Evolutionary conservation across 1,140 invertebrate species (phyloP).

Genomic region (Polyergus mexicanus): DNA sequence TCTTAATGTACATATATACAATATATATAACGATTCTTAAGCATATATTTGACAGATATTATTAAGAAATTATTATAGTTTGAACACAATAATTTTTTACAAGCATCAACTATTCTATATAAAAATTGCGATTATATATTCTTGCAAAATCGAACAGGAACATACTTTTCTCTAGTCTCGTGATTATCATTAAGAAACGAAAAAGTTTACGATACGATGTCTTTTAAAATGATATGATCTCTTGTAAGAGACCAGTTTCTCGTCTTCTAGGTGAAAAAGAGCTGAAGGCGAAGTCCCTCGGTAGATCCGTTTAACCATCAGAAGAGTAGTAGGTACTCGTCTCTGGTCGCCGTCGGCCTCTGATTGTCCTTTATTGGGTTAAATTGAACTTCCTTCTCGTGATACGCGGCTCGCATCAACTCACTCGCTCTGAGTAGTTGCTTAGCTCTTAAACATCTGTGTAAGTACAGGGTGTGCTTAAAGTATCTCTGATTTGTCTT

Average conservation of each 20-base stretch:
- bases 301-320: slow-evolving; percentile 81
- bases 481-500: slow-evolving; percentile 78
- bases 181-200: background rate
- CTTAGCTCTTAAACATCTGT: slow-evolving; percentile 85
- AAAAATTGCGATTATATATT: background rate
- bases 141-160: background rate
- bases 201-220: background rate
- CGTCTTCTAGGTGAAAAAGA: slow-evolving; percentile 76
- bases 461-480: slow-evolving; percentile 84
- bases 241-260: slow-evolving; percentile 56
- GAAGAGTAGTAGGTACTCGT: slow-evolving; percentile 83
- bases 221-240: slow-evolving; percentile 16
- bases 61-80: background rate
- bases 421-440: slow-evolving; percentile 85
- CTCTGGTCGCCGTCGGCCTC: slow-evolving; percentile 85
- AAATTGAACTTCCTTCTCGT: slow-evolving; percentile 87
- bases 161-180: background rate
- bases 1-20: background rate
- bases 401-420: slow-evolving; percentile 86
- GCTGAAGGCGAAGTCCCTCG: slow-evolving; percentile 76
- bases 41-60: background rate
- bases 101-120: background rate
- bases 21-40: background rate
- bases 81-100: background rate
- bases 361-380: slow-evolving; percentile 87